Evolutionary conservation across 1,140 invertebrate genomes (phyloP).

Genomic region (Caenorhabditis latens): DNA sequence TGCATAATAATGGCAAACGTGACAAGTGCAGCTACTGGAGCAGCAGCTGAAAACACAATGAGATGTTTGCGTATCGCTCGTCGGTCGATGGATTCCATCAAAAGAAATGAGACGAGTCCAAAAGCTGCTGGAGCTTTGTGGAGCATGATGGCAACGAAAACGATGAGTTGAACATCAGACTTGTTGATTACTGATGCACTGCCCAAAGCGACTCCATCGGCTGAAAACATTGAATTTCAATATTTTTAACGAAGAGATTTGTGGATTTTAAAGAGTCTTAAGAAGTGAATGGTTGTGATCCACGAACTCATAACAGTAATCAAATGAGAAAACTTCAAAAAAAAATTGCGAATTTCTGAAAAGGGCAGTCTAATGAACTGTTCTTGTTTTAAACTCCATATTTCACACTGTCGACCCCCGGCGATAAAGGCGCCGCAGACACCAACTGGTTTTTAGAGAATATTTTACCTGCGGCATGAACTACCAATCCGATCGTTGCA

Average conservation of each 20-base stretch:
- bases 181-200: constrained; percentile 94
- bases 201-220: constrained; percentile 95
- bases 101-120: constrained; percentile 93
- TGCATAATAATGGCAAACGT: constrained; percentile 84
- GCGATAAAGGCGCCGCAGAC: not conserved
- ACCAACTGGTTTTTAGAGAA: not conserved
- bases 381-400: too few species aligned
- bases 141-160: constrained; percentile 94
- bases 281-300: not conserved
- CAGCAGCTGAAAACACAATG: constrained; percentile 92
- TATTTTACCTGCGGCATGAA: constrained; percentile 88
- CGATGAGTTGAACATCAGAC: constrained; percentile 95
- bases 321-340: too few species aligned
- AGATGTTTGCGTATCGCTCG: constrained; percentile 89
- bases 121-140: constrained; percentile 99
- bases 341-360: too few species aligned
- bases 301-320: too few species aligned
- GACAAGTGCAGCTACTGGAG: constrained; percentile 88
- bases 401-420: too few species aligned
- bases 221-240: constrained; percentile 79
- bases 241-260: not conserved
- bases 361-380: too few species aligned
- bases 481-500: constrained; percentile 93
- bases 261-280: not conserved
- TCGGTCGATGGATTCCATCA: constrained; percentile 93